A percentile compares a stretch with the other conserved stretches of the same genome.
Evolutionary conservation across 2,888 invertebrate species (phyloP).

Genomic region (Agonopterix alstromeriana): DNA sequence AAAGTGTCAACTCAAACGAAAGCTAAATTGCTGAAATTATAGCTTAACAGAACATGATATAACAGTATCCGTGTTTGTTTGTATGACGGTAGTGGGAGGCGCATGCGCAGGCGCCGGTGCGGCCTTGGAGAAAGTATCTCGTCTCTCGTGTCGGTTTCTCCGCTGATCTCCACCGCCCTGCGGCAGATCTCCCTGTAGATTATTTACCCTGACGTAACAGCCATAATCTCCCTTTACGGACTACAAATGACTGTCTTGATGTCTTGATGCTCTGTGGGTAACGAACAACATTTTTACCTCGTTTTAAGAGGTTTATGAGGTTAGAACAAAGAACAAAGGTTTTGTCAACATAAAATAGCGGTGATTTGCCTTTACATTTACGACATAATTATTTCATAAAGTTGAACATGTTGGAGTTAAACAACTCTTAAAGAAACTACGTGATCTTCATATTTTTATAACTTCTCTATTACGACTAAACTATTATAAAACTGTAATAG

Average conservation of each 20-base stretch:
- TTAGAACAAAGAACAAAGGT: neutral
- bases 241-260: neutral
- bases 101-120: slow-evolving; percentile 40
- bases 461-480: too few species aligned
- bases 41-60: slow-evolving; percentile 43
- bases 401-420: too few species aligned
- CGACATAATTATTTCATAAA: too few species aligned
- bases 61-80: slow-evolving; percentile 48
- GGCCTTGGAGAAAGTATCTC: slow-evolving; percentile 64
- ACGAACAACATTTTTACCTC: slow-evolving; percentile 1
- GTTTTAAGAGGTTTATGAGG: slow-evolving; percentile 1
- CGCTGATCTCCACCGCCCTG: slow-evolving; percentile 14
- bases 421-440: too few species aligned
- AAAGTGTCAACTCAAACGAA: slow-evolving; percentile 19
- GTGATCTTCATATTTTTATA: too few species aligned
- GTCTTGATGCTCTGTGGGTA: slow-evolving; percentile 4
- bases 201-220: slow-evolving; percentile 13
- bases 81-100: slow-evolving; percentile 17
- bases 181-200: slow-evolving; percentile 14
- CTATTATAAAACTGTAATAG: too few species aligned
- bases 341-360: too few species aligned
- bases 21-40: slow-evolving; percentile 19
- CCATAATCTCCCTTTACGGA: slow-evolving; percentile 17
- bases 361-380: too few species aligned
- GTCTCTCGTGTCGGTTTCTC: slow-evolving; percentile 45